Evolutionary conservation across 1,140 invertebrate species (phyloP).

Genomic region (Hycleus cichorii): DNA sequence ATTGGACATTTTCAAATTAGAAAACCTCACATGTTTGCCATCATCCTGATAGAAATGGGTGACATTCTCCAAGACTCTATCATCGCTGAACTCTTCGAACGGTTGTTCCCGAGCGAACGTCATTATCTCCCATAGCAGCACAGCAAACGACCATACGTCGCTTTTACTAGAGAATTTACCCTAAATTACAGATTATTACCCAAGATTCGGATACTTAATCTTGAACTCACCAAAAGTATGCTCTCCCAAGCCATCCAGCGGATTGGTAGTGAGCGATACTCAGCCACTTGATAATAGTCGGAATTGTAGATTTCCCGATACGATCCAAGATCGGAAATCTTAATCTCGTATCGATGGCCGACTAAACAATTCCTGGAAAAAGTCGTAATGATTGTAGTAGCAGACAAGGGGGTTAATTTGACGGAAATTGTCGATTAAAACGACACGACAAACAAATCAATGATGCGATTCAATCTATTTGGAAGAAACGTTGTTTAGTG

Average conservation of each 20-base stretch:
- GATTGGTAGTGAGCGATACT: conserved; percentile 47
- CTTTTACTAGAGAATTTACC: conserved; percentile 79
- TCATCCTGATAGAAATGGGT: conserved; percentile 62
- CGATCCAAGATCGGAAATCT: conserved; percentile 70
- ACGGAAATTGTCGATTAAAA: too few species aligned
- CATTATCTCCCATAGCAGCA: conserved; percentile 83
- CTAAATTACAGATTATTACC: conserved; percentile 38
- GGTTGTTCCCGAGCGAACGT: conserved; percentile 77
- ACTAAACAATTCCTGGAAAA: conserved; percentile 67
- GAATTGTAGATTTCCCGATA: conserved; percentile 58
- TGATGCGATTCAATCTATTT: too few species aligned
- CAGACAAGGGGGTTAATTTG: too few species aligned
- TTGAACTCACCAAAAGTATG: conserved; percentile 53
- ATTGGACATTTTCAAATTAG: background rate
- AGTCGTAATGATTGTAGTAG: background rate
- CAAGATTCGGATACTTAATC: too few species aligned
- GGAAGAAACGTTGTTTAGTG: too few species aligned
- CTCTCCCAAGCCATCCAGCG: conserved; percentile 70
- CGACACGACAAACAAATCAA: too few species aligned
- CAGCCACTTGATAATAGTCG: conserved; percentile 63
- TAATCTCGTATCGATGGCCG: conserved; percentile 58
- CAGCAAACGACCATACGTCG: conserved; percentile 86
- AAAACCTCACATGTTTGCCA: conserved; percentile 49
- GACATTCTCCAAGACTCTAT: conserved; percentile 72
- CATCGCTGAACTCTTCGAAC: conserved; percentile 69